Evolutionary conservation across 2,113 vertebrate species (phyloP).

Genomic region (Diadophis punctatus): DNA sequence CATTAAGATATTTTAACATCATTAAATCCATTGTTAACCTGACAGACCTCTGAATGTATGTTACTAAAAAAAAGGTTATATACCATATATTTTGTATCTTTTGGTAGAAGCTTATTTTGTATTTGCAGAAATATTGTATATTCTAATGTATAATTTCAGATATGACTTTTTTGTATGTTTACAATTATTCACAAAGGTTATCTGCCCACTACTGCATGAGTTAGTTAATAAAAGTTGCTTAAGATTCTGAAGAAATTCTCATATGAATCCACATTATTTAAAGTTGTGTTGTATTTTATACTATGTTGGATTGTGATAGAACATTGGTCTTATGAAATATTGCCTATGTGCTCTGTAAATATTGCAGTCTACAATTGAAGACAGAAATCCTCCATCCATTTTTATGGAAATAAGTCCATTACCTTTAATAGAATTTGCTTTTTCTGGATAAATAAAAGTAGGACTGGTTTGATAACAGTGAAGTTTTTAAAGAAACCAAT

Average conservation of each 20-base stretch:
- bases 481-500: conserved; percentile 16
- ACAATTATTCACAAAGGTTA: neutral
- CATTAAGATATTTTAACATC: neutral
- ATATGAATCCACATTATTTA: neutral
- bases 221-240: neutral
- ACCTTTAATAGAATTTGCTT: neutral
- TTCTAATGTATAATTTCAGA: neutral
- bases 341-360: neutral
- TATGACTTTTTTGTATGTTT: neutral
- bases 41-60: neutral
- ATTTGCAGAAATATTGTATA: conserved; percentile 5
- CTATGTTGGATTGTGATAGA: neutral
- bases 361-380: neutral
- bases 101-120: neutral
- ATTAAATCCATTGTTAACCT: neutral
- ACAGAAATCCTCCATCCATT: neutral
- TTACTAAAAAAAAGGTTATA: neutral
- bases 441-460: neutral
- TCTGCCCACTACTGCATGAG: neutral
- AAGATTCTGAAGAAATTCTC: neutral
- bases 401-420: neutral
- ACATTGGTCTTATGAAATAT: neutral
- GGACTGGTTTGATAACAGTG: neutral
- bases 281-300: neutral
- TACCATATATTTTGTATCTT: neutral